A percentile compares a stretch with the other conserved stretches of the same genome.
phyloP scores from a whole-genome alignment of 2,888 invertebrate genomes.

The Drosophila eohydei region DNA sequence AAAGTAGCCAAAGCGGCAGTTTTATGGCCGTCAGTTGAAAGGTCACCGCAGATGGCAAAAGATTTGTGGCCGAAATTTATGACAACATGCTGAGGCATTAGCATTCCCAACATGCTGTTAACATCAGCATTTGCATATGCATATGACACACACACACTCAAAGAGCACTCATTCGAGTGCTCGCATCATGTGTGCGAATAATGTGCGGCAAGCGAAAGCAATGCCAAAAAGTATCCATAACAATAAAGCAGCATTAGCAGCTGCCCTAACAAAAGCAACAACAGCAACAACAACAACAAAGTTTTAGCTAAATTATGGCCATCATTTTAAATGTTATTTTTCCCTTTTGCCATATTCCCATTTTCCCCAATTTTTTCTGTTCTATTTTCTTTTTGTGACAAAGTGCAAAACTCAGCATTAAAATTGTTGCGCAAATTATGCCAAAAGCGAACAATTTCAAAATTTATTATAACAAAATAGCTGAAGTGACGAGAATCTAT shows the following conservation, averaged over 20 bases:
- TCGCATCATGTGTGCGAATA: slow-evolving; percentile 58
- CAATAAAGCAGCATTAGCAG: slow-evolving; percentile 77
- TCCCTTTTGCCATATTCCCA: slow-evolving; percentile 7
- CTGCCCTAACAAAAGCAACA: slow-evolving; percentile 38
- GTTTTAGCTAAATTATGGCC: slow-evolving; percentile 73
- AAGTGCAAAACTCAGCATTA: slow-evolving; percentile 72
- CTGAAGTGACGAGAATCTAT: background rate
- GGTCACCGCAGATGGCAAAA: slow-evolving; percentile 72
- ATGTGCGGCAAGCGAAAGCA: slow-evolving; percentile 35
- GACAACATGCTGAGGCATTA: slow-evolving; percentile 61
- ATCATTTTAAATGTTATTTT: slow-evolving; percentile 70
- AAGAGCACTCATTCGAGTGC: slow-evolving; percentile 35
- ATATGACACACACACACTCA: slow-evolving; percentile 34
- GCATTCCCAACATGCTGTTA: slow-evolving; percentile 74
- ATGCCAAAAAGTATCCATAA: slow-evolving; percentile 60
- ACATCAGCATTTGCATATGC: slow-evolving; percentile 75
- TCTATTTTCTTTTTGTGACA: slow-evolving; percentile 28
- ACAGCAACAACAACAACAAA: slow-evolving; percentile 32
- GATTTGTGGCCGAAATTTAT: slow-evolving; percentile 66
- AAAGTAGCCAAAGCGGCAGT: slow-evolving; percentile 68
- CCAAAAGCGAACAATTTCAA: slow-evolving; percentile 45
- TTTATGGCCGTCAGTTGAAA: slow-evolving; percentile 73
- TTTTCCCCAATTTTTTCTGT: slow-evolving; percentile 2
- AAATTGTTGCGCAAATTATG: slow-evolving; percentile 66
- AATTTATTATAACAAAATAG: slow-evolving; percentile 48